These are phyloP conservation scores for Pyrochroa serraticornis DNA, from an alignment of 2,888 invertebrate species.

Conservation along the genomic window DNA sequence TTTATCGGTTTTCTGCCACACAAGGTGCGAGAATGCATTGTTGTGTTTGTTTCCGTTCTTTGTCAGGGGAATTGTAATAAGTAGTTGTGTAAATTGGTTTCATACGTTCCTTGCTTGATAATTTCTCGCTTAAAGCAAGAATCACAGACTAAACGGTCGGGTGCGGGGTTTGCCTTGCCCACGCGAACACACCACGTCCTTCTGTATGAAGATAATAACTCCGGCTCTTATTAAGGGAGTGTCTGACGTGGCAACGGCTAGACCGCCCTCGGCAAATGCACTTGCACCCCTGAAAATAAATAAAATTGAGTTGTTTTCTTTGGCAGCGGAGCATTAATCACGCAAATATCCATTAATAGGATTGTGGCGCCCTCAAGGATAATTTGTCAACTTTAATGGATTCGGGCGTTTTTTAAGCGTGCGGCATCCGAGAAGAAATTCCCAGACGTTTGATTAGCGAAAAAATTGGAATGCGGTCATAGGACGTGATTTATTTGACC, in stretches of 20 bases:
- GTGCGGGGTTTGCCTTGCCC: no score
- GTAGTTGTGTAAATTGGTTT: slow-evolving; percentile 26
- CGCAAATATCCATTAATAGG: slow-evolving; percentile 18
- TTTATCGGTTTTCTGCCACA: slow-evolving; percentile 26
- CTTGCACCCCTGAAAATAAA: slow-evolving; percentile 7
- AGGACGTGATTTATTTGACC: background rate
- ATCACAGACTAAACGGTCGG: no score
- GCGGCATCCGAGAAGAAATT: background rate
- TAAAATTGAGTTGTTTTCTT: slow-evolving; percentile 20
- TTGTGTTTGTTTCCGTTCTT: slow-evolving; percentile 25
- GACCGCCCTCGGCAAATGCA: slow-evolving; percentile 2
- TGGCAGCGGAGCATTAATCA: slow-evolving; percentile 19
- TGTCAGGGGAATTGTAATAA: slow-evolving; percentile 29
- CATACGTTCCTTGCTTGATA: slow-evolving; percentile 14
- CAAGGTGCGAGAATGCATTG: slow-evolving; percentile 29
- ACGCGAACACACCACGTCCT: no score
- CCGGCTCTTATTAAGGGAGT: background rate
- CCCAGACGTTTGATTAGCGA: background rate
- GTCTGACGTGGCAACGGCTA: background rate
- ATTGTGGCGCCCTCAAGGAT: slow-evolving; percentile 1
- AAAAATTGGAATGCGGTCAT: no score
- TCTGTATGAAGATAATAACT: no score
- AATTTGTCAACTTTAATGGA: slow-evolving; percentile 21
- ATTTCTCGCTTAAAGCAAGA: background rate
- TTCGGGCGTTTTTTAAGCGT: slow-evolving; percentile 11